Base-by-base conservation (phyloP, 1,140 invertebrate genomes). In the Drosophila ficusphila region DNA sequence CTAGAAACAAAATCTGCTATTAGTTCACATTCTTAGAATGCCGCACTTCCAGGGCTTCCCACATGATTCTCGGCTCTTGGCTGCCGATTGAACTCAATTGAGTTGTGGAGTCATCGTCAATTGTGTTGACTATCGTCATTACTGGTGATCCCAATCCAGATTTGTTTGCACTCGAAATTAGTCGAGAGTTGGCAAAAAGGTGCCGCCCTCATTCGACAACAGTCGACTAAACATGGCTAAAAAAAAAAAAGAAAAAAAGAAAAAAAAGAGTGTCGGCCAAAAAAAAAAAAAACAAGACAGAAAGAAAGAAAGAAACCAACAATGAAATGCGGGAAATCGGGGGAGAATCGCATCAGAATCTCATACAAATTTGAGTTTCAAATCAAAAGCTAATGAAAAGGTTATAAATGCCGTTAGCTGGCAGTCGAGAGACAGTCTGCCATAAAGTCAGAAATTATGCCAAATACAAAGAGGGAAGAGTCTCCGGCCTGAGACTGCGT, bases 301-400 rank as follows among this genome's bases (percentile, higher is more conserved):
- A 47, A 23, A 38, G 47, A 33, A 14, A 29, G 34, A 48, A 14
- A 18, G 19, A 62, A n/a, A 36, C 31, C 23, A n/a, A 53, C 39
- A 25, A 57, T 14, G 54, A 38, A 31, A 16, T 38, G 18, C 21
- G 21, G 41, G n/a, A 44, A 44, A 49, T 79, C 67, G 47, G 36
- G 21, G 51, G 47, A 52, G 51, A 67, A 67, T 38, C 44, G 42
- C 34, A 57, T 49, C 34, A 62, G 60, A 79, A 79, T 79, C 49
- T 48, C 23, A 71, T 49, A 39, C 57, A 75, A 54, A 85, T 86
- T 85, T 79, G 65, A 76, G 76, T 79, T 86, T 79, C 67, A 85
- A 86, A 86, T 76, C 67, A 76, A 86, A 76, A 81, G 62, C 81
- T 81, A 85, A 86, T 86, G 81, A 86, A 81, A 79, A 81, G 76